Base-by-base conservation (phyloP, 1,140 invertebrate species). In the Pantala flavescens region DNA sequence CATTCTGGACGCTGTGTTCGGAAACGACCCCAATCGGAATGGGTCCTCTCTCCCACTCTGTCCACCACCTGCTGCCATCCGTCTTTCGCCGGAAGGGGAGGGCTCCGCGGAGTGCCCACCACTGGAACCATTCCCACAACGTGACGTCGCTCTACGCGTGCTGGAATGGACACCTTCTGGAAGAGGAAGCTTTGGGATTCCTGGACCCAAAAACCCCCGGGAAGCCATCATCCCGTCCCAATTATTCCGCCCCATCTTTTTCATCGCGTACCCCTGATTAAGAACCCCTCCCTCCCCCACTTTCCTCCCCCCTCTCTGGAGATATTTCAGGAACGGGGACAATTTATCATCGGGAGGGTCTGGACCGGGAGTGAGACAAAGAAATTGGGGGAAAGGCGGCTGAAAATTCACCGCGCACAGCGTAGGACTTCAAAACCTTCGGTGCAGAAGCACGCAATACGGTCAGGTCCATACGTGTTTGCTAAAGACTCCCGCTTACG, bases 51-150 rank as follows among this genome's bases (percentile, higher is more conserved):
- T 71, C 71, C 49, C 43, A 28, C 73, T 24, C 70, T 12, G 79
- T 80, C 81, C 81, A 77, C 79, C 79, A 79, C 77, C 49, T 82
- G 80, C 82, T 80, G 81, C 82, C 81, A 81, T 78, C 82, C 80
- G 70, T 42, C 72, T 77, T 77, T 80, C 79, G 80, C 76, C 79
- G 81, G 49, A 63, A 63, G 49, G n/a, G n/a, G 16, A 63, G n/a
- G 49, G 49, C n/a, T 12, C 12, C 49, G 49, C 12, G 49, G 16
- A 63, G 49, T 19, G n/a, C 49, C 49, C 49, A 63, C 16, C 3
- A 63, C 49, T 63, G 49, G 16, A 16, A 16, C 49, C 49, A 3
- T 21, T 63, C 49, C 49, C 49, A 16, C 49, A 21, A n/a, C 12
- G 9, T 36, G 28, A 36, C 28, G 28, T 36, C 28, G 28, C 9